These are phyloP conservation scores for Cephus cinctus DNA, from an alignment of 1,140 invertebrate genomes.

Conservation along the genomic window DNA sequence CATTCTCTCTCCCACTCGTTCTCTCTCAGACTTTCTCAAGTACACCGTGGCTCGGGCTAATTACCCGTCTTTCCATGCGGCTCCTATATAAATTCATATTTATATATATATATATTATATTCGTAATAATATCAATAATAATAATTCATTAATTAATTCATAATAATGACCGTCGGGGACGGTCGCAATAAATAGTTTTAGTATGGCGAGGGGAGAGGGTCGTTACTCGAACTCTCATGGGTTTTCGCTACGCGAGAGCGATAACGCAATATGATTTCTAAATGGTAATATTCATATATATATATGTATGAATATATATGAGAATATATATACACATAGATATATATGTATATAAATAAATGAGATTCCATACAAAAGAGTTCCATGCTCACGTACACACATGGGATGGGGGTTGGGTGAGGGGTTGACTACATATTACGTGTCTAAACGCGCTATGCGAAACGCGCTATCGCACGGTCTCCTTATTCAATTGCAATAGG, in stretches of 20 bases:
- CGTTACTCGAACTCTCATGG: no score
- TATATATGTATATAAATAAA: background rate
- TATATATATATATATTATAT: conserved; percentile 33
- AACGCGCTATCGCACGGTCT: no score
- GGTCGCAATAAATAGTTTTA: background rate
- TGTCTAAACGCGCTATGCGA: no score
- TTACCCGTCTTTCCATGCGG: background rate
- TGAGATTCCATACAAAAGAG: background rate
- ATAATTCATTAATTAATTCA: conserved; percentile 6
- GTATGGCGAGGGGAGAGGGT: background rate
- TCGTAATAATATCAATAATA: conserved; percentile 5
- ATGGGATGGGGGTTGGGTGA: no score
- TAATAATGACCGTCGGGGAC: conserved; percentile 3
- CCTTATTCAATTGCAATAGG: no score
- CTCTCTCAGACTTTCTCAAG: conserved; percentile 17
- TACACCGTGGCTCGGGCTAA: background rate
- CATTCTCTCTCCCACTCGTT: conserved; percentile 22
- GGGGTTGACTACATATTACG: no score
- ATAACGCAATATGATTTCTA: background rate
- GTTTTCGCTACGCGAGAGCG: no score
- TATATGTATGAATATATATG: background rate
- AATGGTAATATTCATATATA: background rate
- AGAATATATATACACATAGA: background rate
- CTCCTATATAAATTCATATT: conserved; percentile 41
- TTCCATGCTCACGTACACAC: background rate